These are phyloP conservation scores for Eilema depressum DNA, from an alignment of 2,888 invertebrate genomes.

Conservation along the genomic window DNA sequence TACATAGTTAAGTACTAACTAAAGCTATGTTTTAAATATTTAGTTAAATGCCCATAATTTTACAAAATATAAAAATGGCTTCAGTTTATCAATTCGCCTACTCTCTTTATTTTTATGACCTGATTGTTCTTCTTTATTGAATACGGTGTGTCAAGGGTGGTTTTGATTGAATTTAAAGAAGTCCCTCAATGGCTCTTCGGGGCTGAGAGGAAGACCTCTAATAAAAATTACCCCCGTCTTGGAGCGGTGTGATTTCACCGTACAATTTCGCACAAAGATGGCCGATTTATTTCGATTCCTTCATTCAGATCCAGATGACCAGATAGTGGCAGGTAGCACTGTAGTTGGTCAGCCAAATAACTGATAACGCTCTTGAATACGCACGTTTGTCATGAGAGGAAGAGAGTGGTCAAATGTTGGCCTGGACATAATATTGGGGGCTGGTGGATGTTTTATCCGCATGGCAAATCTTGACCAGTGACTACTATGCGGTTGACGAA, in stretches of 20 bases:
- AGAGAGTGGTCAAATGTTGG: neutral
- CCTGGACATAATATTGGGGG: neutral
- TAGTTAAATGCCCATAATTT: too few relatives aligned
- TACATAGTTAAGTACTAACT: too few relatives aligned
- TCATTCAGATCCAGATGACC: neutral
- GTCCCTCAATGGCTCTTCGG: constrained; percentile 1
- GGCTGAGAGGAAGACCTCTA: neutral
- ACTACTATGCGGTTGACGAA: neutral
- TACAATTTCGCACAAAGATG: neutral
- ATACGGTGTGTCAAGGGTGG: neutral
- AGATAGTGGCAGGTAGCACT: neutral
- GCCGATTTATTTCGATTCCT: neutral
- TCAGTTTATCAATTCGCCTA: neutral
- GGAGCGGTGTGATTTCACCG: neutral
- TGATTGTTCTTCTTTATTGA: neutral
- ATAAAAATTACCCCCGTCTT: neutral
- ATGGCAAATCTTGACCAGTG: too few relatives aligned
- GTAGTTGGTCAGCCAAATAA: neutral
- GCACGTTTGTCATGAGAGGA: neutral
- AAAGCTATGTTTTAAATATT: neutral
- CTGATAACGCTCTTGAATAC: neutral
- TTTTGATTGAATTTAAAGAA: neutral
- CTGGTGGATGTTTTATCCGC: neutral
- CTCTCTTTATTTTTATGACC: neutral
- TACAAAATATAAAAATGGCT: neutral